A percentile compares a stretch with the other conserved stretches of the same genome.
Conservation (phyloP, 2,113 vertebrate species). For the Ictalurus punctatus region DNA sequence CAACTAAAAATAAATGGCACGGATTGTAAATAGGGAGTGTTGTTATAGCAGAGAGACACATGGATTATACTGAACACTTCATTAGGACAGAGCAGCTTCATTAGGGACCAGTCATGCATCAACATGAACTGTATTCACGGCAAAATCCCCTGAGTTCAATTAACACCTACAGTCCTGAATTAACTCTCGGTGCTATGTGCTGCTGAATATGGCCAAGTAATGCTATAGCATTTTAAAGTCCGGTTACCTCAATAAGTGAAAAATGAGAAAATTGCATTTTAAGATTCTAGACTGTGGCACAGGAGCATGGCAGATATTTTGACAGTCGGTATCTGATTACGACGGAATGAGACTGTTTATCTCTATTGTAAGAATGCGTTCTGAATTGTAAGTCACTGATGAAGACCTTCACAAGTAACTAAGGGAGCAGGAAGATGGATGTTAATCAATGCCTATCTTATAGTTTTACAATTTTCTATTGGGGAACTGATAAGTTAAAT, state of each 20-base stretch:
- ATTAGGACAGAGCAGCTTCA: neutral
- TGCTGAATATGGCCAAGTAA: neutral
- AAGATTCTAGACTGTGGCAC: neutral
- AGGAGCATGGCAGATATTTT: neutral
- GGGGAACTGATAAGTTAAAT: no score
- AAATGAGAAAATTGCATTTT: neutral
- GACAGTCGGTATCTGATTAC: neutral
- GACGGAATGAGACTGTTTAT: neutral
- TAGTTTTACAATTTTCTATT: neutral
- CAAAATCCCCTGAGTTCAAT: conserved; percentile 18
- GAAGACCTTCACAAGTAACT: neutral
- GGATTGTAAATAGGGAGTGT: neutral
- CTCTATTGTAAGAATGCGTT: neutral
- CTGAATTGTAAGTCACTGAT: neutral
- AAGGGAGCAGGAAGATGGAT: neutral
- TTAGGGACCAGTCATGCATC: neutral
- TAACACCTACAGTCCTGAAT: conserved; percentile 1
- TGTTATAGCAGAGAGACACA: neutral
- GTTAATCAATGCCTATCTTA: neutral
- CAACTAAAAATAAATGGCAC: neutral
- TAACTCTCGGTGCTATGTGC: neutral
- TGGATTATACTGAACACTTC: neutral
- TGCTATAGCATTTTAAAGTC: neutral
- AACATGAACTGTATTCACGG: conserved; percentile 11
- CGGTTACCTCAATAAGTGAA: neutral